Evolutionary conservation across 37 sponge, comb jelly and placozoan genomes (phyloP).

Genomic region (Amphimedon queenslandica): DNA sequence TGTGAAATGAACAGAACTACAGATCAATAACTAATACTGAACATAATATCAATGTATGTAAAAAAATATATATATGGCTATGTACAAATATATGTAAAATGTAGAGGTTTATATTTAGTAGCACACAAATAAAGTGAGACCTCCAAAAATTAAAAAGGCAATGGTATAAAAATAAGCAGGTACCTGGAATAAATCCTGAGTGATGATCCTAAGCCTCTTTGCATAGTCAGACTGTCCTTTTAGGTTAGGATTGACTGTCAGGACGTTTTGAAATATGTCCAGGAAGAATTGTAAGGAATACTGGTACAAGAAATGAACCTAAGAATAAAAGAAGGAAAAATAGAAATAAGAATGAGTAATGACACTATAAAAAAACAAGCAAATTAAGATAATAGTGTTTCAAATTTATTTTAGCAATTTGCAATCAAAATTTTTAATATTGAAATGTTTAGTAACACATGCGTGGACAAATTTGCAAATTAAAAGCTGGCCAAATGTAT

Average conservation of each 20-base stretch:
- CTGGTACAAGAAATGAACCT: constrained; percentile 97
- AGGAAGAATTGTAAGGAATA: constrained; percentile 94
- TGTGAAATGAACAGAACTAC: constrained; percentile 53
- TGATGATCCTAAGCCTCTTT: constrained; percentile 78
- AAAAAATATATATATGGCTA: not conserved
- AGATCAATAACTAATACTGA: not conserved
- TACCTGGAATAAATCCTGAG: constrained; percentile 89
- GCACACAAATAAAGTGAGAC: not conserved
- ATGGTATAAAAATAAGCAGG: no score
- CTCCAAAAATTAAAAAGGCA: no score
- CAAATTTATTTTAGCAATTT: not conserved
- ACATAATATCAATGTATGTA: not conserved
- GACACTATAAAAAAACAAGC: no score
- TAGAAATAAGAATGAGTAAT: no score
- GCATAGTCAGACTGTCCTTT: constrained; percentile 73
- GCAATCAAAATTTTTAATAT: not conserved
- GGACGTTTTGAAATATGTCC: constrained; percentile 83
- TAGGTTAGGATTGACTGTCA: constrained; percentile 70
- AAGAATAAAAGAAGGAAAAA: not conserved
- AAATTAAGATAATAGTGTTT: not conserved
- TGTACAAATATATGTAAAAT: no score
- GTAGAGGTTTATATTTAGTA: not conserved
- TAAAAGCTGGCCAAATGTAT: no score
- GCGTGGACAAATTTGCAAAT: no score
- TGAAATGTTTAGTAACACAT: no score